phyloP scores from a whole-genome alignment of 2,888 invertebrate species.

The Epinotia brunnichana region DNA sequence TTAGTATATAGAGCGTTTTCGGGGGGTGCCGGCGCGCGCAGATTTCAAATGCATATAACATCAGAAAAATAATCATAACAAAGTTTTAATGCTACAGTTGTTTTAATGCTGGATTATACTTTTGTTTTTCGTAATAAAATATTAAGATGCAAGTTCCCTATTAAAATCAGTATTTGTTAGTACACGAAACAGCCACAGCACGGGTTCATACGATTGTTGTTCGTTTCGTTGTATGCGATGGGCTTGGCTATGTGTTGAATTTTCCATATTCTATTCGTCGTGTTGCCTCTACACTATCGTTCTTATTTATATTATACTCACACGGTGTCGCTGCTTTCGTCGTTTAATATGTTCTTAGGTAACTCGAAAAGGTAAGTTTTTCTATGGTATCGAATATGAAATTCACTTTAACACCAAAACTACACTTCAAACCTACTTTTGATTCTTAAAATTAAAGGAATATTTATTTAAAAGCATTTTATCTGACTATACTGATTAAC shows the following conservation, averaged over 20 bases:
- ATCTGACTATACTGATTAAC: background rate
- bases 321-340: constrained; percentile 61
- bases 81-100: no score
- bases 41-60: no score
- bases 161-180: background rate
- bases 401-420: constrained; percentile 26
- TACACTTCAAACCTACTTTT: constrained; percentile 2
- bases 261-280: constrained; percentile 50
- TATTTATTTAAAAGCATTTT: background rate
- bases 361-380: constrained; percentile 45
- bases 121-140: no score
- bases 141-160: no score
- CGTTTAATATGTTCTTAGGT: constrained; percentile 47
- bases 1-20: no score
- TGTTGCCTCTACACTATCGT: constrained; percentile 47
- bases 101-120: no score
- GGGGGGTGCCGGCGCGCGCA: no score
- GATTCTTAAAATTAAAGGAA: background rate
- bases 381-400: background rate
- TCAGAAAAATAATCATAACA: no score
- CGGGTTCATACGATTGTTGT: constrained; percentile 27
- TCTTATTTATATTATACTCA: constrained; percentile 47
- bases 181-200: constrained; percentile 13
- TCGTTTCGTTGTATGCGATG: constrained; percentile 64
- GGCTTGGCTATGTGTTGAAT: constrained; percentile 64